Evolutionary conservation across 1,140 invertebrate species (phyloP).

Genomic region (Cyphomyrmex costatus): DNA sequence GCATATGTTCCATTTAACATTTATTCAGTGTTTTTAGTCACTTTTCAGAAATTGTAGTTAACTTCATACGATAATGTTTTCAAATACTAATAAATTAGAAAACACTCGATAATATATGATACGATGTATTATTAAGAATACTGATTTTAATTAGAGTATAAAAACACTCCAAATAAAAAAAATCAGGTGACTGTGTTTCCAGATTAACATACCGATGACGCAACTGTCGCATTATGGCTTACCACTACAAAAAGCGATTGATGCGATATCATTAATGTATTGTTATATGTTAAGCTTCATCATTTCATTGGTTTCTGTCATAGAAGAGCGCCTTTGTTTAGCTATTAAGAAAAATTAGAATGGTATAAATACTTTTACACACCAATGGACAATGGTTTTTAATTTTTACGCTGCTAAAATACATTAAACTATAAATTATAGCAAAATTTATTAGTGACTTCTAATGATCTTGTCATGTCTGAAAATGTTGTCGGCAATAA

Average conservation of each 20-base stretch:
- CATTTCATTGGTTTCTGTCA: not conserved
- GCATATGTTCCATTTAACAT: too few species aligned
- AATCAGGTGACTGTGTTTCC: too few species aligned
- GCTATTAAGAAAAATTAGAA: not conserved
- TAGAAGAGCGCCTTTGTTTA: not conserved
- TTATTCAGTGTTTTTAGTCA: too few species aligned
- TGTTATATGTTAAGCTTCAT: not conserved
- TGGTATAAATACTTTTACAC: too few species aligned
- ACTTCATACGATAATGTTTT: too few species aligned
- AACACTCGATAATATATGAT: too few species aligned
- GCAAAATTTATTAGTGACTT: not conserved
- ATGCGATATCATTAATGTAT: not conserved
- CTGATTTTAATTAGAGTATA: too few species aligned
- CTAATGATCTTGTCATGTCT: not conserved
- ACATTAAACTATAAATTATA: not conserved
- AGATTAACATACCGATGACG: not conserved
- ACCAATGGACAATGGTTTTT: too few species aligned
- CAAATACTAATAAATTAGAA: too few species aligned
- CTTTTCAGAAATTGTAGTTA: too few species aligned
- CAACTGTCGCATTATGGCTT: not conserved
- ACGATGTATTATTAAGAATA: too few species aligned
- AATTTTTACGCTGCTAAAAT: not conserved
- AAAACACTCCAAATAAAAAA: too few species aligned
- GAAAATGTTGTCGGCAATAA: not conserved
- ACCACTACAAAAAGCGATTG: not conserved